Conservation (phyloP, 2,888 invertebrate genomes). For the Ctenicera cuprea region DNA sequence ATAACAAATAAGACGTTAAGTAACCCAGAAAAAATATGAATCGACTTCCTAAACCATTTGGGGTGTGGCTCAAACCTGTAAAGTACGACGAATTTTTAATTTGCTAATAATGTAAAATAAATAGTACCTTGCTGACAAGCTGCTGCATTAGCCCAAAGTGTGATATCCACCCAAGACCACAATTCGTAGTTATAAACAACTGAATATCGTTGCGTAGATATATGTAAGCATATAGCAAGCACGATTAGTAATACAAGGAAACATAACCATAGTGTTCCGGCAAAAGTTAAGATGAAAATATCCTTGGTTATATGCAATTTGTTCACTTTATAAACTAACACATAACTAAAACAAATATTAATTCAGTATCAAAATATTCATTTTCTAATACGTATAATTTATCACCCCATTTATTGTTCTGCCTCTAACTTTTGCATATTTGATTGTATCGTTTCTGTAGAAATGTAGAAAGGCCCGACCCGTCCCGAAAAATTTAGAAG, state of each 20-base stretch:
- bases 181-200: conserved; percentile 57
- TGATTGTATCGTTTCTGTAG: no score
- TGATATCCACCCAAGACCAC: conserved; percentile 67
- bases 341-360: conserved; percentile 58
- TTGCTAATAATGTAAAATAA: not conserved
- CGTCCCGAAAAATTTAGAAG: no score
- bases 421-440: no score
- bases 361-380: conserved; percentile 1
- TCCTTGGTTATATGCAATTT: conserved; percentile 63
- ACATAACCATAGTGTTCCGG: conserved; percentile 65
- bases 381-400: no score
- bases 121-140: conserved; percentile 68
- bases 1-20: conserved; percentile 64
- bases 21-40: conserved; percentile 65
- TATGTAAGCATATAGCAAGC: conserved; percentile 61
- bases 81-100: no score
- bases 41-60: conserved; percentile 63
- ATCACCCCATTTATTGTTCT: no score
- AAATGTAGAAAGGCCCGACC: no score
- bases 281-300: conserved; percentile 67
- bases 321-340: conserved; percentile 62
- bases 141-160: conserved; percentile 68
- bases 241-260: conserved; percentile 62
- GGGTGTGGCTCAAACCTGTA: conserved; percentile 64
- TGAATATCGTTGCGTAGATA: conserved; percentile 61